Base-by-base conservation (phyloP, 1,140 invertebrate species). In the Drosophila burlai region DNA sequence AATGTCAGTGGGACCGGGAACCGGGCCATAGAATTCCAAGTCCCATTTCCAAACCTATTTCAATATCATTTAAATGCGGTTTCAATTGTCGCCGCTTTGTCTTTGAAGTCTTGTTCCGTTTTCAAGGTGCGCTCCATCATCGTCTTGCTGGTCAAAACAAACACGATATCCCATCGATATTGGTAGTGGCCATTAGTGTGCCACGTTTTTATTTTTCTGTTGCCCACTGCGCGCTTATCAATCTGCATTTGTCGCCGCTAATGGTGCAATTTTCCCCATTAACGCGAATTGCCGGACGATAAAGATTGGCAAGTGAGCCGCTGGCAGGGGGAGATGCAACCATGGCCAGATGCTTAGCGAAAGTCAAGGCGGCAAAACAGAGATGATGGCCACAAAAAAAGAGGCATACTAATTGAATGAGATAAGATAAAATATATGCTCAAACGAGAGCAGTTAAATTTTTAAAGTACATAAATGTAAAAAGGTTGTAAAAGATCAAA, bases 241-340 rank as follows among this genome's bases (percentile, higher is more conserved):
- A 47, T 57, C 46, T 75, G 69, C 59, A 75, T 75, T 75, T 75
- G 69, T 73, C 58, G 38, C 31, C 31, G 45, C 40, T 75, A 75
- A 75, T 75, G 69, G 42, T 63, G 40, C 58, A 42, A 63, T 75
- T 75, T 75, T 75, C 42, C 18, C 69, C 57, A 74, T 75, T 75
- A 75, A 74, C 45, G 8, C 55, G 52, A 73, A 52, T 60, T 40
- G 36, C 45, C 34, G 16, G 62, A 16, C 29, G 58, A 63, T 63
- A 29, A 26, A 46, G 66, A 52, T 34, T 65, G 66, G 46, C 26
- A 43, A 66, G 21, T 7, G 45, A 60, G 16, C 16, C 60, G 47
- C 0, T 2, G 34, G 13, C 5, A n/a, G 36, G 16, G 8, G 9
- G 16, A n/a, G 63, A 57, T 58, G 43, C 40, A 11, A 46, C 62